Evolutionary conservation across 2,888 invertebrate genomes (phyloP).

Genomic region (Lasioglossum pauxillum): DNA sequence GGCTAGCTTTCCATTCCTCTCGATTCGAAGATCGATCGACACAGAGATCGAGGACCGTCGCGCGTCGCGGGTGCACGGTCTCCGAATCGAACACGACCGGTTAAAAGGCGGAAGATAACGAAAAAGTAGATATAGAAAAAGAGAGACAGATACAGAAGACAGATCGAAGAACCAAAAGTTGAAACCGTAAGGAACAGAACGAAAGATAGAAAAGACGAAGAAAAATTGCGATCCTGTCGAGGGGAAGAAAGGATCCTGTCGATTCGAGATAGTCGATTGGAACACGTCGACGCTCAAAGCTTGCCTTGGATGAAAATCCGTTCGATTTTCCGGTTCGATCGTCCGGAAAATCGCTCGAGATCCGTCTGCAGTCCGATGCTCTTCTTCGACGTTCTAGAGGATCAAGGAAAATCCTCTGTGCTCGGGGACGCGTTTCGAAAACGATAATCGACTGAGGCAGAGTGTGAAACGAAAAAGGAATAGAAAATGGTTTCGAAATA

Average conservation of each 20-base stretch:
- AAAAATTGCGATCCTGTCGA: conserved; percentile 27
- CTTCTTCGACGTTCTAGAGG: neutral
- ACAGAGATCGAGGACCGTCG: conserved; percentile 5
- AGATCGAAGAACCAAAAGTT: conserved; percentile 1
- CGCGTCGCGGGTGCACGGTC: conserved; percentile 55
- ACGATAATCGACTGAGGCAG: neutral
- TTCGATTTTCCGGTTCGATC: neutral
- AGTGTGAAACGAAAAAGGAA: neutral
- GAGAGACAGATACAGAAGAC: conserved; percentile 33
- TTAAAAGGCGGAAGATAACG: conserved; percentile 31
- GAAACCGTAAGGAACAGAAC: conserved; percentile 11
- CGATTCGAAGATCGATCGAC: neutral
- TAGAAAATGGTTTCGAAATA: neutral
- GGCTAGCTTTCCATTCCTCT: neutral
- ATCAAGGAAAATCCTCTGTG: neutral
- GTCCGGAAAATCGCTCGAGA: conserved; percentile 22
- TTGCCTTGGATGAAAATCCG: neutral
- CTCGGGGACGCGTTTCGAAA: neutral
- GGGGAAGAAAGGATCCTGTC: conserved; percentile 18
- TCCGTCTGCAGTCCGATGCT: conserved; percentile 61
- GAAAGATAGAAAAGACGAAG: neutral
- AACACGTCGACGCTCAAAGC: neutral
- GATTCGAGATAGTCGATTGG: neutral
- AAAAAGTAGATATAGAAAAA: conserved; percentile 30
- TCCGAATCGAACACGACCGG: conserved; percentile 39